These are phyloP conservation scores for Conistra vaccinii DNA, from an alignment of 2,888 invertebrate species.

Conservation along the genomic window DNA sequence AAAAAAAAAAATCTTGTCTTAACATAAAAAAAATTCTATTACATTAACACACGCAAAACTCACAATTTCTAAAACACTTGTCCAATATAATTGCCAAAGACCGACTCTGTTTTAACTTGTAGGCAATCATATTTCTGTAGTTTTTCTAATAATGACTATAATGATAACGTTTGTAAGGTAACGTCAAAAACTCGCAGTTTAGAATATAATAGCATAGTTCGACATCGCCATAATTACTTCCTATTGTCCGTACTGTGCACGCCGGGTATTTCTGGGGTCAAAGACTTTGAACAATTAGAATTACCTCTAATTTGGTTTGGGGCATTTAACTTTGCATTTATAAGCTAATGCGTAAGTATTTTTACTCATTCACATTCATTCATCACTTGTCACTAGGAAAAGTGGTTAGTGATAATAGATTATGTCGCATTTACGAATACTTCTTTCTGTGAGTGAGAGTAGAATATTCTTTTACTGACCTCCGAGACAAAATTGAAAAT, in stretches of 20 bases:
- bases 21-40: not conserved
- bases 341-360: not conserved
- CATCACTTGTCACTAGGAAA: not conserved
- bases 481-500: not conserved
- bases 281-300: constrained; percentile 20
- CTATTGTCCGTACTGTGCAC: constrained; percentile 16
- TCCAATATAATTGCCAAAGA: not conserved
- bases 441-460: not conserved
- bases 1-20: not conserved
- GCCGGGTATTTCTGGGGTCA: constrained; percentile 18
- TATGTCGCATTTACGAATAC: not conserved
- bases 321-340: not conserved
- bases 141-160: not conserved
- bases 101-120: no score
- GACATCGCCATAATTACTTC: constrained; percentile 28
- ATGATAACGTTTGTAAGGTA: not conserved
- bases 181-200: constrained; percentile 1
- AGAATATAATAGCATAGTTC: constrained; percentile 35
- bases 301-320: constrained; percentile 1
- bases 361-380: not conserved
- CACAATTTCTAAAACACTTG: not conserved
- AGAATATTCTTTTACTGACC: not conserved
- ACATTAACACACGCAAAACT: not conserved
- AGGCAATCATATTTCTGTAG: not conserved
- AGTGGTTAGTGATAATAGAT: not conserved